Evolutionary conservation across 2,888 invertebrate genomes (phyloP), one percentile per base, ranked within the genome.

Genomic region (Troides aeacus): DNA sequence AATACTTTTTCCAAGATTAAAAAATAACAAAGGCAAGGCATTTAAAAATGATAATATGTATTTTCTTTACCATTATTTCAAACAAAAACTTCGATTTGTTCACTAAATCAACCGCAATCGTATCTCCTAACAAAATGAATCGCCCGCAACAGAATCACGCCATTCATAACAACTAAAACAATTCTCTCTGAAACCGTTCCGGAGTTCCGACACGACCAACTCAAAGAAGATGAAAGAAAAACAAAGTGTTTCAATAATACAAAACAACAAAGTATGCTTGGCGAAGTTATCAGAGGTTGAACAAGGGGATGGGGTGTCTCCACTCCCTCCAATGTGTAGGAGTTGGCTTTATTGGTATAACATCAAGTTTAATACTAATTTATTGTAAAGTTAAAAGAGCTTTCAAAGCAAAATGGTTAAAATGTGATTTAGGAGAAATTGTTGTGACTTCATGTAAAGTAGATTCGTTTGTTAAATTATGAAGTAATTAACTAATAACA

Each of bases 211-310:
- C 79, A 80, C 75, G 39, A 58, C 57, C n/a, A 53, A 63, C 79
- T 81, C 83, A 85, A 87, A 86, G 81, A 81, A 82, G 78, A 87
- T 86, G 88, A 89, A 90, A 89, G 87, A 86, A 89, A 87, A 89
- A 89, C 88, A 90, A 89, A 88, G 82, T 86, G 89, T 87, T 90
- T 88, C 88, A 88, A 89, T 88, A 90, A 86, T 84, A 84, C 82
- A 83, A 84, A 88, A 86, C 85, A 89, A 87, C 84, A 84, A 89
- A 90, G 84, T 90, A 89, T 85, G 85, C 87, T 87, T 79, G 77
- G 83, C 81, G 77, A 83, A 85, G 85, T 87, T 85, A 62, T 74
- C 72, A 80, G 73, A 76, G 73, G 77, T 77, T 76, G 78, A 74
- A 81, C 69, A 50, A 36, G 61, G 68, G 70, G 78, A 77, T 81